These are phyloP conservation scores for Drosophila novamexicana DNA, from an alignment of 1,140 invertebrate genomes.

Conservation along the genomic window DNA sequence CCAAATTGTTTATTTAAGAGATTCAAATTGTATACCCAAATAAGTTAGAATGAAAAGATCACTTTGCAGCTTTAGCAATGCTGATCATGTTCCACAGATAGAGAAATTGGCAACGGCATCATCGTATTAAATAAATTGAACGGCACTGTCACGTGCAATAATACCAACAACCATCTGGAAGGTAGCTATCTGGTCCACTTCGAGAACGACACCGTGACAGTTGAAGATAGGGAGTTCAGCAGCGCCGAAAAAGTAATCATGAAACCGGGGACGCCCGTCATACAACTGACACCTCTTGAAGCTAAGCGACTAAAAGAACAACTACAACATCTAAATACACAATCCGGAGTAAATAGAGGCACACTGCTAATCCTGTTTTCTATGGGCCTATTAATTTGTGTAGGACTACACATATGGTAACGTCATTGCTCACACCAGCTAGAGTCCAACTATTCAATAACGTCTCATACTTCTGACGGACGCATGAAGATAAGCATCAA, in stretches of 20 bases:
- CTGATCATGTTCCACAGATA: neutral
- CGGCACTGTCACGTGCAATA: neutral
- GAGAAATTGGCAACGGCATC: neutral
- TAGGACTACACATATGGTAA: neutral
- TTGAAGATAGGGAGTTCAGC: neutral
- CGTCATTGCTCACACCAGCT: too few relatives aligned
- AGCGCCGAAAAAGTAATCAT: neutral
- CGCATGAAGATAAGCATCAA: too few relatives aligned
- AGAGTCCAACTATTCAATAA: neutral
- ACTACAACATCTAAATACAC: too few relatives aligned
- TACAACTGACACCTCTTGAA: too few relatives aligned
- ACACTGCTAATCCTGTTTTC: too few relatives aligned
- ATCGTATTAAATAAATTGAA: neutral
- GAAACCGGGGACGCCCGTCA: too few relatives aligned
- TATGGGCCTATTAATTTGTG: too few relatives aligned
- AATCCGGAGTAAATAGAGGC: too few relatives aligned
- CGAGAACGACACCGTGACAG: neutral
- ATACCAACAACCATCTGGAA: neutral
- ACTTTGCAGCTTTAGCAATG: constrained; percentile 20
- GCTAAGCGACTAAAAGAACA: too few relatives aligned
- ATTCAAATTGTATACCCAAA: constrained; percentile 4
- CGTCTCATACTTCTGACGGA: too few relatives aligned
- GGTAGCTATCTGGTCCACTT: constrained; percentile 2
- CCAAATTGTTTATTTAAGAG: neutral
- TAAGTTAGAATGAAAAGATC: constrained; percentile 6